These are phyloP conservation scores for Mimachlamys varia DNA, from an alignment of 2,888 invertebrate species.

Conservation along the genomic window DNA sequence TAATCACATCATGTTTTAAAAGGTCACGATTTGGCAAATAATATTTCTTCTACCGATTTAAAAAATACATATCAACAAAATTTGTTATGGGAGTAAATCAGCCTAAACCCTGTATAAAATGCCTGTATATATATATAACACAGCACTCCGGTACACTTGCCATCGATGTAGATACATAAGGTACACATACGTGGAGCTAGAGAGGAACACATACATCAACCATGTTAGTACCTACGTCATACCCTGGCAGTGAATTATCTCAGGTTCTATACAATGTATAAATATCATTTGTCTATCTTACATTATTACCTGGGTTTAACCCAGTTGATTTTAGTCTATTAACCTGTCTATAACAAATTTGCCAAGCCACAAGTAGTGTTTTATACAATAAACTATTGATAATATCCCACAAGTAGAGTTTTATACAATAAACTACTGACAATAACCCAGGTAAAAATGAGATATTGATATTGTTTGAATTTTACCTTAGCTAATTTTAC, in stretches of 20 bases:
- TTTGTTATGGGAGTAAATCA: background rate
- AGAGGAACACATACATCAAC: background rate
- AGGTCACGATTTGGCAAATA: slow-evolving; percentile 34
- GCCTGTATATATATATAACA: background rate
- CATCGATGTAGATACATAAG: background rate
- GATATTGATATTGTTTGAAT: too few relatives aligned
- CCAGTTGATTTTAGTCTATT: background rate
- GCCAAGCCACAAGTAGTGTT: background rate
- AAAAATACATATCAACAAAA: slow-evolving; percentile 10
- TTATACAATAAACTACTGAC: background rate
- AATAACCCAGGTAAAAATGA: background rate
- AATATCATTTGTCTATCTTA: slow-evolving; percentile 11
- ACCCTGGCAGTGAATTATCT: background rate
- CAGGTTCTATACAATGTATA: background rate
- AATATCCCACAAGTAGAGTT: too few relatives aligned
- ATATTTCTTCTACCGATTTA: background rate
- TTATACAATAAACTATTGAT: too few relatives aligned
- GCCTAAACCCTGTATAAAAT: slow-evolving; percentile 5
- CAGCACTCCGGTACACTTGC: slow-evolving; percentile 25
- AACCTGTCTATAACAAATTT: background rate
- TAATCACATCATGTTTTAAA: slow-evolving; percentile 32
- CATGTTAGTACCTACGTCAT: slow-evolving; percentile 15
- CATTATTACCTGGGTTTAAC: background rate
- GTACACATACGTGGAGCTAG: slow-evolving; percentile 12
- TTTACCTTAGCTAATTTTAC: too few relatives aligned